A percentile compares a stretch with the other conserved stretches of the same genome.
Conservation (phyloP, 2,797 vertebrate genomes). For the Masticophis lateralis region DNA sequence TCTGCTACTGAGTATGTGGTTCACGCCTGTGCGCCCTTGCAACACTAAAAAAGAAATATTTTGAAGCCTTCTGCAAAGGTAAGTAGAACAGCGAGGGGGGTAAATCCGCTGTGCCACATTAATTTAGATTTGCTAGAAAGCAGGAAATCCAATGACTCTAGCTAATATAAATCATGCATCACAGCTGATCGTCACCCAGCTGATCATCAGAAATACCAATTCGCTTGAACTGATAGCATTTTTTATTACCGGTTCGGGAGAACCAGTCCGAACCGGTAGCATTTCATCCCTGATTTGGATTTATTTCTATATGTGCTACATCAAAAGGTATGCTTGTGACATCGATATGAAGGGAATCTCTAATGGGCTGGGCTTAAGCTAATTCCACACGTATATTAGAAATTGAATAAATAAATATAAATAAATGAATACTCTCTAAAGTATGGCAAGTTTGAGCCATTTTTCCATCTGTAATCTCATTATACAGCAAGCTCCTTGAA, state of each 20-base stretch:
- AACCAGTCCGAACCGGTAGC: no score
- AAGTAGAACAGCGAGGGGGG: no score
- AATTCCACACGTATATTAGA: not conserved
- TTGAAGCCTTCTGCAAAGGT: no score
- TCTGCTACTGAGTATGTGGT: no score
- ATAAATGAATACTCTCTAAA: not conserved
- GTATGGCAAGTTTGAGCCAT: not conserved
- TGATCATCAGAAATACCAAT: no score
- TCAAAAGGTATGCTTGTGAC: not conserved
- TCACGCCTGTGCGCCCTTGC: rapidly evolving
- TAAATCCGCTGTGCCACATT: no score
- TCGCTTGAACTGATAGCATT: no score
- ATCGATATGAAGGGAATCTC: not conserved
- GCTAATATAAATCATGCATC: rapidly evolving
- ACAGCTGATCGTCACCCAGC: no score
- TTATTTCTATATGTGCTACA: not conserved
- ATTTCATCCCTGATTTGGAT: not conserved
- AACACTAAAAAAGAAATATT: no score
- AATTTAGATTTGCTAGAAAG: no score
- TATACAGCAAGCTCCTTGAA: not conserved
- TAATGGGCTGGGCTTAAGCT: not conserved
- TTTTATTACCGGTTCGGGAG: no score
- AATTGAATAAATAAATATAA: not conserved
- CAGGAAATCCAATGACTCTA: no score
- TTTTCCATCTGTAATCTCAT: not conserved